A percentile compares a stretch with the other conserved stretches of the same genome.
Evolutionary conservation across 2,888 invertebrate species (phyloP).

Genomic region (Mythimna ferrago): DNA sequence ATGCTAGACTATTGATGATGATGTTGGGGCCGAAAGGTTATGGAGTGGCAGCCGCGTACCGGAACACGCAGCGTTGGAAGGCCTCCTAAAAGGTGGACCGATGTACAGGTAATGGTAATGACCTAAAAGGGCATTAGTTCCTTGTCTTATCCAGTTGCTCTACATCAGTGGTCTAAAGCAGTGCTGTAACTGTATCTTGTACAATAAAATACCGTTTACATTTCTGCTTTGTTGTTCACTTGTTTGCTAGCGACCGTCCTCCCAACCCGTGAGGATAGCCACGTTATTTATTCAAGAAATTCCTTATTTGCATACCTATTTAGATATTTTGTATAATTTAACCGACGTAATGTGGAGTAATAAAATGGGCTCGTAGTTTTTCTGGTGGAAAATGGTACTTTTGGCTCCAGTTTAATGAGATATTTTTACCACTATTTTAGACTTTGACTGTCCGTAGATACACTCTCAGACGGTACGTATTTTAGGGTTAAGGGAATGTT

Average conservation of each 20-base stretch:
- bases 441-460: not conserved
- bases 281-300: conserved; percentile 73
- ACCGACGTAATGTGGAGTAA: conserved; percentile 20
- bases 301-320: conserved; percentile 68
- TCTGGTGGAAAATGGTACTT: conserved; percentile 1
- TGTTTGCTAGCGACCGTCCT: conserved; percentile 69
- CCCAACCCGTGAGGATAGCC: conserved; percentile 66
- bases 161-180: conserved; percentile 54
- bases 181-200: conserved; percentile 73
- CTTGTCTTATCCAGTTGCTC: conserved; percentile 46
- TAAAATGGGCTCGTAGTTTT: conserved; percentile 24
- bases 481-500: no score
- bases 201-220: conserved; percentile 82
- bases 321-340: conserved; percentile 60
- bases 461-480: no score
- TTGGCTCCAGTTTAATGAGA: not conserved
- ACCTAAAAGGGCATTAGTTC: no score
- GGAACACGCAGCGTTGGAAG: no score
- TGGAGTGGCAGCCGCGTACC: no score
- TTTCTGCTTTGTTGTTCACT: conserved; percentile 79
- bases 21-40: no score
- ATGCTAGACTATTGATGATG: not conserved
- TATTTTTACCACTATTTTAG: not conserved
- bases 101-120: no score
- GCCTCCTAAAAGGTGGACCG: no score